phyloP scores from a whole-genome alignment of 1,140 invertebrate genomes.

The Drosophila mauritiana region DNA sequence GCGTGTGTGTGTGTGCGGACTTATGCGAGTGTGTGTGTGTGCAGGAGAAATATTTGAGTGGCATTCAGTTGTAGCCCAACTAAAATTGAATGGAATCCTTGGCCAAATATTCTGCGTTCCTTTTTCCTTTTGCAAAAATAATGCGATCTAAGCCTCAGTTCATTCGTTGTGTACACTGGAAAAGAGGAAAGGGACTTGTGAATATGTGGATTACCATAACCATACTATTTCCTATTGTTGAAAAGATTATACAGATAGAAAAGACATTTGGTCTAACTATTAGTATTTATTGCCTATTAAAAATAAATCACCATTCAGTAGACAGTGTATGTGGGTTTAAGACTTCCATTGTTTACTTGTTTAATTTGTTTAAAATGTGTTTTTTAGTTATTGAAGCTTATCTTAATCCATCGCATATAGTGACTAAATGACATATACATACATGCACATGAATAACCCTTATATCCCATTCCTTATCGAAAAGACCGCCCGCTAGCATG shows the following conservation, averaged over 20 bases:
- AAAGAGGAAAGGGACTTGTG: neutral
- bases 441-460: slow-evolving; percentile 32
- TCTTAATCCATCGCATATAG: slow-evolving; percentile 1
- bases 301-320: too few species aligned
- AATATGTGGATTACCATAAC: neutral
- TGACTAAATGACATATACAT: slow-evolving; percentile 8
- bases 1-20: slow-evolving; percentile 53
- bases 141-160: slow-evolving; percentile 63
- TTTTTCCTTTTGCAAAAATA: slow-evolving; percentile 22
- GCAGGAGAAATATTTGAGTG: slow-evolving; percentile 66
- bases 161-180: slow-evolving; percentile 37
- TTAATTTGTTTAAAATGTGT: too few species aligned
- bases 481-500: slow-evolving; percentile 32
- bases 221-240: neutral
- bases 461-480: neutral
- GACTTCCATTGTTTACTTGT: too few species aligned
- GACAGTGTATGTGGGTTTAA: too few species aligned
- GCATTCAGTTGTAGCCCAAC: slow-evolving; percentile 60
- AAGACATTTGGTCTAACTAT: too few species aligned
- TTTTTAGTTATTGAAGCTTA: too few species aligned
- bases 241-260: too few species aligned
- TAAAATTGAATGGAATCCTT: slow-evolving; percentile 68
- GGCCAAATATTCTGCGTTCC: slow-evolving; percentile 32
- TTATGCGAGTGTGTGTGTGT: slow-evolving; percentile 39
- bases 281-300: too few species aligned